Evolutionary conservation across 2,113 vertebrate species (phyloP).

Genomic region (Tachuris rubrigastra): DNA sequence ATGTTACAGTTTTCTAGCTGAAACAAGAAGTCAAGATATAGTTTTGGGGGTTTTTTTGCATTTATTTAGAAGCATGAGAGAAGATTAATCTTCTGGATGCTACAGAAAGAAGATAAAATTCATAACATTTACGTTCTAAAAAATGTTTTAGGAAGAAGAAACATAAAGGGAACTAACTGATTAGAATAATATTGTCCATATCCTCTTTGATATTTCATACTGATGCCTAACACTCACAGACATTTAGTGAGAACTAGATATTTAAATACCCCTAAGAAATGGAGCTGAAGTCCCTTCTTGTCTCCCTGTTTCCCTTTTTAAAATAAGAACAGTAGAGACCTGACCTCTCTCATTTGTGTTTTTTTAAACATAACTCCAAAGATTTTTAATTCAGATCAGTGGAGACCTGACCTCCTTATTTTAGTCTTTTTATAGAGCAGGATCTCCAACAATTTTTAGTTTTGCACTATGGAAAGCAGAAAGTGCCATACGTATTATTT

Average conservation of each 20-base stretch:
- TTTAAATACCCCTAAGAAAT: not conserved
- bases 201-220: not conserved
- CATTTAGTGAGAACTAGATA: not conserved
- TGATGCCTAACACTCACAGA: not conserved
- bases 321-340: not conserved
- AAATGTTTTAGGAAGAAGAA: not conserved
- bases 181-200: not conserved
- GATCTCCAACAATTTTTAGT: not conserved
- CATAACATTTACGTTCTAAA: not conserved
- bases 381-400: not conserved
- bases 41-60: not conserved
- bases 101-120: not conserved
- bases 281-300: not conserved
- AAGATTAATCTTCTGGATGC: not conserved
- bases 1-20: not conserved
- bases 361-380: not conserved
- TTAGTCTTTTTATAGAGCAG: not conserved
- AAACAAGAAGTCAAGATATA: not conserved
- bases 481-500: not conserved
- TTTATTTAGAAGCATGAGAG: not conserved
- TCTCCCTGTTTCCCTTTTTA: not conserved
- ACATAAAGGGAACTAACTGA: not conserved
- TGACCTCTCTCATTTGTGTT: not conserved
- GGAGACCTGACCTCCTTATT: not conserved
- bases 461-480: not conserved